These are phyloP conservation scores for Reticulitermes lucifugus DNA, from an alignment of 2,888 invertebrate species.

Conservation along the genomic window DNA sequence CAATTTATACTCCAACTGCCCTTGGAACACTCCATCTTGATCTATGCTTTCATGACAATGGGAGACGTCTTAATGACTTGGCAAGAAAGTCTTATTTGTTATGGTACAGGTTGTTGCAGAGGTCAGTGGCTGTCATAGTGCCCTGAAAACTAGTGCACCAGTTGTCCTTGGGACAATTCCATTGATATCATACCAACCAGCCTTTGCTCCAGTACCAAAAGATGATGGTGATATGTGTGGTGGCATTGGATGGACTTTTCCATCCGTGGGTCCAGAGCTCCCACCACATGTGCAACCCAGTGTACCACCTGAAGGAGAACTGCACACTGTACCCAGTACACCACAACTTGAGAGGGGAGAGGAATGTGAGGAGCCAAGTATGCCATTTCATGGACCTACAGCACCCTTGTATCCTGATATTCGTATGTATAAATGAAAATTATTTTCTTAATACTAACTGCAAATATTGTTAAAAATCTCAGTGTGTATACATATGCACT, in stretches of 20 bases:
- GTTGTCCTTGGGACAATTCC: conserved; percentile 63
- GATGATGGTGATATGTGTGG: neutral
- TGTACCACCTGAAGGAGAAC: neutral
- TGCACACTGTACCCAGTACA: neutral
- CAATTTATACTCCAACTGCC: too few species aligned
- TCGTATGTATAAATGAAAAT: conserved; percentile 11
- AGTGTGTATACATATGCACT: too few species aligned
- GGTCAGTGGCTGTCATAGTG: conserved; percentile 6
- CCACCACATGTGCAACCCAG: neutral
- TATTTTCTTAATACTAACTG: too few species aligned
- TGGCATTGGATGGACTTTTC: neutral
- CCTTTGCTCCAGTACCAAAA: neutral
- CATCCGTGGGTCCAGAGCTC: neutral
- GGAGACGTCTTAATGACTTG: too few species aligned
- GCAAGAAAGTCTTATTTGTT: neutral
- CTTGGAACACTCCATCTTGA: too few species aligned
- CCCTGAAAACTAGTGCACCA: conserved; percentile 55
- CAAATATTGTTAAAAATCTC: too few species aligned
- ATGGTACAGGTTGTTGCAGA: neutral
- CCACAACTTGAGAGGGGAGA: neutral
- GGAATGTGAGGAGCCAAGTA: neutral
- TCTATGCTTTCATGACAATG: too few species aligned
- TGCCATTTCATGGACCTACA: neutral
- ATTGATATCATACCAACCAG: conserved; percentile 51
- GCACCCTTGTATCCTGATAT: conserved; percentile 29